A percentile compares a stretch with the other conserved stretches of the same genome.
Evolutionary conservation across 1,140 invertebrate species (phyloP).

Genomic region (Sinella curviseta): DNA sequence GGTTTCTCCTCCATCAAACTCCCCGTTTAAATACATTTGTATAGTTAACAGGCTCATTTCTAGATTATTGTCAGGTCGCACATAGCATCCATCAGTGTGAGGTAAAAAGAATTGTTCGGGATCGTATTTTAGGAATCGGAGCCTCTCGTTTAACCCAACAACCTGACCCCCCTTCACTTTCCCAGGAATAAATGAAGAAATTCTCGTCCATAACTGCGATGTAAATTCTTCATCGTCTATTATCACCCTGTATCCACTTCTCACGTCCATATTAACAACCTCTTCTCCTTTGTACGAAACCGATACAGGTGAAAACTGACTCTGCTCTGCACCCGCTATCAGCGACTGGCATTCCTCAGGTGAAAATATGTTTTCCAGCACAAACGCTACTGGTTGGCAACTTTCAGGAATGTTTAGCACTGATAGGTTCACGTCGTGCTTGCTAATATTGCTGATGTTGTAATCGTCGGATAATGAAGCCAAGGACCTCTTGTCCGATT

Average conservation of each 20-base stretch:
- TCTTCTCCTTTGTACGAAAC: neutral
- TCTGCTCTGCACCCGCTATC: neutral
- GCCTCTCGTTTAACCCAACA: neutral
- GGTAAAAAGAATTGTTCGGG: neutral
- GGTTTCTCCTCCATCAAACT: slow-evolving; percentile 15
- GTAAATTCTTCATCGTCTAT: slow-evolving; percentile 7
- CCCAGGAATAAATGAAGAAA: neutral
- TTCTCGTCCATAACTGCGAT: neutral
- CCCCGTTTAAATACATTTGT: slow-evolving; percentile 9
- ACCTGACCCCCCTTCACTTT: neutral
- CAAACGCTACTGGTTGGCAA: neutral
- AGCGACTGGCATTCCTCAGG: neutral
- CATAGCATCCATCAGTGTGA: neutral
- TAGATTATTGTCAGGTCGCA: neutral
- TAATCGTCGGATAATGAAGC: too few relatives aligned
- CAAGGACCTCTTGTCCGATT: too few relatives aligned
- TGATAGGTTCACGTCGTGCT: too few relatives aligned
- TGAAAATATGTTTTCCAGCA: neutral
- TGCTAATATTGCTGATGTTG: too few relatives aligned
- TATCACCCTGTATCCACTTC: neutral
- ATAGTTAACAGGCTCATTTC: slow-evolving; percentile 3
- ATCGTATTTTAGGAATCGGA: neutral
- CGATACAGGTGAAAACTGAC: neutral
- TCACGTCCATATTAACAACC: neutral
- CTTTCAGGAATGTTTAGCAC: too few relatives aligned